Evolutionary conservation across 2,888 invertebrate genomes (phyloP).

Genomic region (Lycocerus yunnanus): DNA sequence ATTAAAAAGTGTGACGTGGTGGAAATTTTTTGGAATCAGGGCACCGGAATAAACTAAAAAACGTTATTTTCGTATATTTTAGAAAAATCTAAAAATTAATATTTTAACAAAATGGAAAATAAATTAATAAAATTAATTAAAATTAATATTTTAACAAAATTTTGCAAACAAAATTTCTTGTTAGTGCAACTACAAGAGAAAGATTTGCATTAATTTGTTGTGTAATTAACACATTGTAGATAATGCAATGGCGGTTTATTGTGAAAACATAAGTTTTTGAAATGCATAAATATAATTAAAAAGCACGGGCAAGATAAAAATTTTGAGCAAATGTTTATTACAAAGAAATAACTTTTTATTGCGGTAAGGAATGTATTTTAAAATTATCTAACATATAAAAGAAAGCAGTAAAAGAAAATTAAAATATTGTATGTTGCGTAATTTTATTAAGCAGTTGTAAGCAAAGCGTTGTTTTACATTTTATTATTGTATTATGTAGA

Average conservation of each 20-base stretch:
- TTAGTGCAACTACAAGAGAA: too few species aligned
- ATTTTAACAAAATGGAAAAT: too few species aligned
- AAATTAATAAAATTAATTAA: too few species aligned
- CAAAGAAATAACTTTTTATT: background rate
- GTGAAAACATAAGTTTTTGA: background rate
- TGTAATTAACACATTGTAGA: background rate
- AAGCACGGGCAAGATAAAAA: background rate
- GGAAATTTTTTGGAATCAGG: too few species aligned
- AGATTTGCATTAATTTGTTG: background rate
- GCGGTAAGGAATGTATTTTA: background rate
- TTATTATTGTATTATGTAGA: background rate
- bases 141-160: too few species aligned
- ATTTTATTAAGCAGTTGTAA: background rate
- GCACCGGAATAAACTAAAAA: too few species aligned
- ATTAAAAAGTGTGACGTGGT: too few species aligned
- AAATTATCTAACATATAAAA: background rate
- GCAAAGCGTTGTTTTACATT: background rate
- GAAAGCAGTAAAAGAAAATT: background rate
- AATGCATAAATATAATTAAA: background rate
- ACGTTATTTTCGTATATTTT: too few species aligned
- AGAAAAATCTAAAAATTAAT: too few species aligned
- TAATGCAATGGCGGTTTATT: background rate
- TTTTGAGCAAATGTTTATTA: background rate
- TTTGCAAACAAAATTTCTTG: too few species aligned
- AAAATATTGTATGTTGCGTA: background rate